Conservation (phyloP, 2,797 vertebrate species). For the Enteromius radiatus region DNA sequence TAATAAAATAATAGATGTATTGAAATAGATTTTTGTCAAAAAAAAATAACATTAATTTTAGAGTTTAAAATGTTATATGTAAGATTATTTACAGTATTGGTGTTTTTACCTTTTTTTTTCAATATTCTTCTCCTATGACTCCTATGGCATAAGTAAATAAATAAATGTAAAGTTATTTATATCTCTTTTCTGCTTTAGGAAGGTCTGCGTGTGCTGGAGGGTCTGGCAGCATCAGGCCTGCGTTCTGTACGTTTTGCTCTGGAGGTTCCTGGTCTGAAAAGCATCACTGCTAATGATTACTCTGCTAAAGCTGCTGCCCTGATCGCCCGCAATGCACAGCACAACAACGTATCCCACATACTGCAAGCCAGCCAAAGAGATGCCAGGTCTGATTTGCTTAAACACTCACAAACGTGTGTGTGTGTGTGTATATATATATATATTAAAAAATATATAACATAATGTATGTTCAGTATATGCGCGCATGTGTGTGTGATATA, state of each 20-base stretch:
- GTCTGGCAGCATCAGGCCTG: constrained; percentile 88
- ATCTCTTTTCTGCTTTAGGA: constrained; percentile 66
- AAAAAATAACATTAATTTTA: not conserved
- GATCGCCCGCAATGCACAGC: constrained; percentile 81
- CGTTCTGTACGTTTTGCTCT: constrained; percentile 90
- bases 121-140: not conserved
- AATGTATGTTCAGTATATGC: too few relatives aligned
- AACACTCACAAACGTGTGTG: too few relatives aligned
- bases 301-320: constrained; percentile 84
- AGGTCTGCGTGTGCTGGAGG: constrained; percentile 87
- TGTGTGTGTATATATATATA: too few relatives aligned
- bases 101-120: not conserved
- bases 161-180: not conserved
- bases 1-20: too few relatives aligned
- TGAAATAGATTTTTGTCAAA: not conserved
- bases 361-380: constrained; percentile 84
- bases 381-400: constrained; percentile 79
- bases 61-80: not conserved
- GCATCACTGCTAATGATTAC: constrained; percentile 87
- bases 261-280: constrained; percentile 87
- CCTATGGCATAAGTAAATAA: not conserved
- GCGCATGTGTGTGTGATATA: too few relatives aligned
- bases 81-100: too few relatives aligned
- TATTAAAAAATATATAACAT: too few relatives aligned
- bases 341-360: constrained; percentile 81